A percentile compares a stretch with the other conserved stretches of the same genome.
These are phyloP conservation scores for Drosophila paramelanica DNA, from an alignment of 2,888 invertebrate genomes.

Conservation along the genomic window DNA sequence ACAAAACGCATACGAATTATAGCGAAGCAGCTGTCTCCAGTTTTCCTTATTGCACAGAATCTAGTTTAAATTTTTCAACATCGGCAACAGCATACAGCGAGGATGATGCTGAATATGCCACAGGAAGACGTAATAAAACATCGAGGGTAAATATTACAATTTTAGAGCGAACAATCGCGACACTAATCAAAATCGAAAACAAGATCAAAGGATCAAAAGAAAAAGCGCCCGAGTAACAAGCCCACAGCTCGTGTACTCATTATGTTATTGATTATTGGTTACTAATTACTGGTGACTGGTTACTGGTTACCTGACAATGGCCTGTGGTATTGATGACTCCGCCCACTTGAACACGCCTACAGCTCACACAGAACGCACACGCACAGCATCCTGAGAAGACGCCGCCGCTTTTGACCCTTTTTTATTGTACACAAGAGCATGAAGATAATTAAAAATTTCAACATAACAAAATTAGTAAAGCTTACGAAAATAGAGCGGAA, in stretches of 20 bases:
- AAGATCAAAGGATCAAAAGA: slow-evolving; percentile 76
- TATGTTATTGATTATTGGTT: slow-evolving; percentile 23
- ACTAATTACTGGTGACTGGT: slow-evolving; percentile 25
- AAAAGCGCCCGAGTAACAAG: slow-evolving; percentile 51
- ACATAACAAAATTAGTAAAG: slow-evolving; percentile 25
- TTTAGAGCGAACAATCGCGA: slow-evolving; percentile 63
- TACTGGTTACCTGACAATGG: slow-evolving; percentile 20
- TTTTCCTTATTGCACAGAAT: slow-evolving; percentile 85
- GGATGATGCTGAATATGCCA: slow-evolving; percentile 90
- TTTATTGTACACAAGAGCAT: slow-evolving; percentile 60
- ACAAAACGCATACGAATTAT: slow-evolving; percentile 72
- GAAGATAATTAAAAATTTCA: slow-evolving; percentile 11
- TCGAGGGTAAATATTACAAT: slow-evolving; percentile 87
- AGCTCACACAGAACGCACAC: slow-evolving; percentile 46
- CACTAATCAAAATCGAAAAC: slow-evolving; percentile 55
- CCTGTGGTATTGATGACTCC: slow-evolving; percentile 47
- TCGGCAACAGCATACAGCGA: slow-evolving; percentile 88
- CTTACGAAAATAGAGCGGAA: slow-evolving; percentile 30
- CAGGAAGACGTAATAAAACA: slow-evolving; percentile 90
- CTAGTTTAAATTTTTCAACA: slow-evolving; percentile 88
- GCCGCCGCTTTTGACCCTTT: slow-evolving; percentile 75
- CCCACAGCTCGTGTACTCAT: slow-evolving; percentile 29
- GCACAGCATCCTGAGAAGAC: slow-evolving; percentile 44
- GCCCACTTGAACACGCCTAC: slow-evolving; percentile 45
- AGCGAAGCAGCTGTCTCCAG: slow-evolving; percentile 85